Conservation (phyloP, 2,888 invertebrate genomes). For the Metallyticus violacea region DNA sequence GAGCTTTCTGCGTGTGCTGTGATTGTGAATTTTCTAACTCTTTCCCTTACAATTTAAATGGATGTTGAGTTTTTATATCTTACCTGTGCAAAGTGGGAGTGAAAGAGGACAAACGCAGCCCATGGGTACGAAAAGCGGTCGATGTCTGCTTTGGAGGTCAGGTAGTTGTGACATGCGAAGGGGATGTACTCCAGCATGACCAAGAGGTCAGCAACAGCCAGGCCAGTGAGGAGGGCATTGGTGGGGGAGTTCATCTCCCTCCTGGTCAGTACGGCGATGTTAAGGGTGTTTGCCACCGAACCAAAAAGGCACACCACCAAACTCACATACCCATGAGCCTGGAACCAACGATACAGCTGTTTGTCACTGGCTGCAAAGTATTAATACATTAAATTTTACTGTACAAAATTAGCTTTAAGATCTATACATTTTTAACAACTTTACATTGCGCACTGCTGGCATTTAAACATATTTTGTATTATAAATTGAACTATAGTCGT, state of each 20-base stretch:
- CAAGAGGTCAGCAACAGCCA: constrained; percentile 85
- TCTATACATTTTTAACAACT: too few relatives aligned
- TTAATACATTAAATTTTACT: too few relatives aligned
- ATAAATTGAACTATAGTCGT: too few relatives aligned
- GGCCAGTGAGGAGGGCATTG: constrained; percentile 78
- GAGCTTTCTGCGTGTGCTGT: too few relatives aligned
- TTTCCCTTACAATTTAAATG: too few relatives aligned
- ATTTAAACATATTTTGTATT: too few relatives aligned
- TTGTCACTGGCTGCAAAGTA: too few relatives aligned
- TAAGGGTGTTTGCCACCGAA: constrained; percentile 79
- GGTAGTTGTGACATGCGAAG: constrained; percentile 65
- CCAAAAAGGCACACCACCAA: constrained; percentile 83
- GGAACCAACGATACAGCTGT: constrained; percentile 34
- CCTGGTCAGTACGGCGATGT: constrained; percentile 81
- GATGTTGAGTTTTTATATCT: too few relatives aligned
- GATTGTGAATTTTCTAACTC: too few relatives aligned
- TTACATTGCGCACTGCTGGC: too few relatives aligned
- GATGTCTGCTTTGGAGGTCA: constrained; percentile 51
- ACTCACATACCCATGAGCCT: constrained; percentile 78
- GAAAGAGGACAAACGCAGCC: constrained; percentile 72
- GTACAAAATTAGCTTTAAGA: too few relatives aligned
- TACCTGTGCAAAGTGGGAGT: constrained; percentile 71
- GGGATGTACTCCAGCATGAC: constrained; percentile 86
- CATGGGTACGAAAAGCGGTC: constrained; percentile 66
- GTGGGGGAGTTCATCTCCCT: constrained; percentile 81